Base-by-base conservation (phyloP, 2,797 vertebrate genomes). In the Coreius guichenoti region DNA sequence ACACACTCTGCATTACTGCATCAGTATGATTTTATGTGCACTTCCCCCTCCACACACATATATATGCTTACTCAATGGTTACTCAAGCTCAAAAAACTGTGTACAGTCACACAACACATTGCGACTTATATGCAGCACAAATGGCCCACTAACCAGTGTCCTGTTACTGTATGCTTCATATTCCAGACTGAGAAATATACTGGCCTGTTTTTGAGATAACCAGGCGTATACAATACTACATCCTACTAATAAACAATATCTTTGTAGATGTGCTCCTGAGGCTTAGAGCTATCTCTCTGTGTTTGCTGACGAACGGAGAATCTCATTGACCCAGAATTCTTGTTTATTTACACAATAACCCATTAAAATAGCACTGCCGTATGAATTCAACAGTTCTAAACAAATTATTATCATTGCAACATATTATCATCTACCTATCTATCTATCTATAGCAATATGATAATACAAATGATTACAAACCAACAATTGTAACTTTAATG, bases 271-370 rank as follows among this genome's bases (percentile, higher is more conserved):
- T 63, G 36, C 31, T 49, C 12, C 21, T 47, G 45, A 68, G 26
- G 68, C 73, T 74, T 77, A 79, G 80, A 75, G 31, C 80, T 29
- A 39, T 29, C 14, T 63, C 45, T 78, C 45, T 85, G 49, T n/a
- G 31, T 76, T 75, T 81, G 67, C 81, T 79, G 49, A 81, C 33
- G 74, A 72, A 65, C 67, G 81, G 69, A 85, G 83, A 87, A 87
- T 84, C 80, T 81, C 68, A 70, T 68, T 86, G 85, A 88, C 87
- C 81, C 73, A 88, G 81, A 90, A 88, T 77, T 21, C 70, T n/a
- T 54, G n/a, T 39, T 12, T 23, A 56, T 49, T 77, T 78, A 85
- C 79, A 81, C 8, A 69, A 72, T 80, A 85, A 49, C 16, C 33
- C 47, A 67, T 83, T 75, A 47, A 86, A 85, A 86, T 86, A 87